These are phyloP conservation scores for Taphrorychus bicolor DNA, from an alignment of 2,888 invertebrate genomes.

Conservation along the genomic window DNA sequence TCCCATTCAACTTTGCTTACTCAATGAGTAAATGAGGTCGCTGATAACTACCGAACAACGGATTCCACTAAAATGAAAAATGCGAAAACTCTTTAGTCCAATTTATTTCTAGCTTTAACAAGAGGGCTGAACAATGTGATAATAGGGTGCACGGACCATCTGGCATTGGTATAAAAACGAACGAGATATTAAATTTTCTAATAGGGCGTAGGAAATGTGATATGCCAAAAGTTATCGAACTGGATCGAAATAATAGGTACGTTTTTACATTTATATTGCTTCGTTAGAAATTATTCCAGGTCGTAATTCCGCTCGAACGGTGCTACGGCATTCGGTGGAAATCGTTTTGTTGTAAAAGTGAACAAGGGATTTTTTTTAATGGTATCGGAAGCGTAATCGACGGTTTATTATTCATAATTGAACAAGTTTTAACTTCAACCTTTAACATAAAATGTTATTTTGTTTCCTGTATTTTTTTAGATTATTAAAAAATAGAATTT, in stretches of 20 bases:
- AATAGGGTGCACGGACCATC: conserved; percentile 20
- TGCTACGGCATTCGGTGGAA: neutral
- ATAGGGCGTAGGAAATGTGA: conserved; percentile 5
- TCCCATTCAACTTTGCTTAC: too few species aligned
- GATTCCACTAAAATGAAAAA: neutral
- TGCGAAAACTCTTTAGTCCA: conserved; percentile 8
- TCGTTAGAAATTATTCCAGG: neutral
- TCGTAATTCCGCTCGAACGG: neutral
- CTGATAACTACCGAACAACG: neutral
- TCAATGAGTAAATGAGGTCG: neutral
- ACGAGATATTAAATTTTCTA: conserved; percentile 19
- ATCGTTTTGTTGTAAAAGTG: neutral
- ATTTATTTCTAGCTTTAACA: conserved; percentile 5
- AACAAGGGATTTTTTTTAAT: neutral
- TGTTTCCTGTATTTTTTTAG: too few species aligned
- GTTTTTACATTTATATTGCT: neutral
- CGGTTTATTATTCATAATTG: too few species aligned
- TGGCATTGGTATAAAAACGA: conserved; percentile 19
- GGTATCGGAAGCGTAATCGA: too few species aligned
- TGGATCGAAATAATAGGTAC: conserved; percentile 5
- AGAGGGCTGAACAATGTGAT: conserved; percentile 9
- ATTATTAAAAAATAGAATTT: too few species aligned
- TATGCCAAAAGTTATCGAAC: conserved; percentile 2
- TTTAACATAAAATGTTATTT: too few species aligned
- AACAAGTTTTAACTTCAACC: too few species aligned